Evolutionary conservation across 2,888 invertebrate species (phyloP), one percentile per base, ranked within the genome.

Genomic region (Amaurobius ferox): DNA sequence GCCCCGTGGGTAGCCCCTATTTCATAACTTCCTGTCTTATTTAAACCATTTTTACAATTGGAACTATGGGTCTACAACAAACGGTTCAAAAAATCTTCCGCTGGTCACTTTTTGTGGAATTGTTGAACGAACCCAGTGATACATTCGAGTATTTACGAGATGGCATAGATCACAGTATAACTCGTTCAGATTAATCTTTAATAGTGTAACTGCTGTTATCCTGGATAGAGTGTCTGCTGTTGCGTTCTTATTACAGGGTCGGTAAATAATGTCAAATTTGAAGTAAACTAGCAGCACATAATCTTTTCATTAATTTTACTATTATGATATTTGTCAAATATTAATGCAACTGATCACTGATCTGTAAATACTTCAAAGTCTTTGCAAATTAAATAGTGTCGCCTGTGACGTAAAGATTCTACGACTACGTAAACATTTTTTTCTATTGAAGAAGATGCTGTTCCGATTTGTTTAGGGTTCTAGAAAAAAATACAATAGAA

Each of bases 321-420:
- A 16, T n/a, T 16, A 23, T 85, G 72, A 2, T 64, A 32, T 32
- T 83, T 61, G 61, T 88, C 78, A 29, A 87, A 86, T 76, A 87
- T 85, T 40, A 87, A 89, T 16, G 83, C 39, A 7, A 88, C 88
- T 29, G 88, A 79, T 28, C 44, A 32, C 66, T 89, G 89, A 39
- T 88, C 88, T 48, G 88, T 88, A 35, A 89, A 26, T 11, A 88
- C 32, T 19, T 61, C 71, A 66, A 89, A 89, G 23, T 76, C 88
- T 13, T 26, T 64, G 19, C 76, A 35, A 19, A 74, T 64, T 16
- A 87, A n/a, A n/a, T n/a, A n/a, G n/a, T n/a, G 9, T 9, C 35
- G 35, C 35, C 9, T 7, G 9, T 35, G 5, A 7, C 35, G 9
- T 35, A 35, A 35, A 9, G 35, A 35, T 35, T 35, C 35, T 7